These are phyloP conservation scores for Scelioninae gen. 2 DNA, from an alignment of 2,888 invertebrate genomes.

Conservation along the genomic window DNA sequence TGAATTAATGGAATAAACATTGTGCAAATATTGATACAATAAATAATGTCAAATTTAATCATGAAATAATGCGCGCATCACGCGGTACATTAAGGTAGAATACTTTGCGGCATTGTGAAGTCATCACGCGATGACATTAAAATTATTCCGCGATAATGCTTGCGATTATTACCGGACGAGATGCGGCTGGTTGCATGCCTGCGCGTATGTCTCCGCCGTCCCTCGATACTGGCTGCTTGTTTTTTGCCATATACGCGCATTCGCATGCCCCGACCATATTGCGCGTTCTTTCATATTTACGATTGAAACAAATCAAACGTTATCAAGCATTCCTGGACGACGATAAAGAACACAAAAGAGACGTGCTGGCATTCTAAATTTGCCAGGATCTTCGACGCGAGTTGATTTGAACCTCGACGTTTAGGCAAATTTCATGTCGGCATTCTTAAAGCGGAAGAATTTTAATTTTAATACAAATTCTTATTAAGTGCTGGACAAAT, in stretches of 20 bases:
- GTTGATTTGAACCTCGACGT: conserved; percentile 55
- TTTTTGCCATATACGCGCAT: conserved; percentile 42
- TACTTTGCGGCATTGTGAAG: conserved; percentile 53
- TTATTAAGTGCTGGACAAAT: no score
- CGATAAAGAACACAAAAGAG: conserved; percentile 75
- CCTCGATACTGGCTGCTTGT: conserved; percentile 35
- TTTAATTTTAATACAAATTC: no score
- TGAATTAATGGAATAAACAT: no score
- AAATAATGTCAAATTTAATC: conserved; percentile 40
- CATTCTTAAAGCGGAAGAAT: no score
- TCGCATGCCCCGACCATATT: conserved; percentile 63
- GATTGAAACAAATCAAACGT: conserved; percentile 76
- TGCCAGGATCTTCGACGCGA: conserved; percentile 66
- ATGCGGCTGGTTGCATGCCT: conserved; percentile 54
- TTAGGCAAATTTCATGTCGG: no score
- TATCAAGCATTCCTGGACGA: conserved; percentile 74
- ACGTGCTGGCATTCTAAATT: conserved; percentile 72
- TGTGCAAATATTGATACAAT: conserved; percentile 22
- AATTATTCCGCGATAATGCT: conserved; percentile 59
- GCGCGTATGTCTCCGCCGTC: conserved; percentile 50
- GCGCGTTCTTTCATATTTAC: conserved; percentile 70
- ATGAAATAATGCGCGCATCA: conserved; percentile 39
- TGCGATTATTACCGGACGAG: conserved; percentile 57
- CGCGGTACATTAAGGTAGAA: conserved; percentile 41
- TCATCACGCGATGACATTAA: conserved; percentile 57